Conservation (phyloP, 2,888 invertebrate species). For the Keiferia lycopersicella region DNA sequence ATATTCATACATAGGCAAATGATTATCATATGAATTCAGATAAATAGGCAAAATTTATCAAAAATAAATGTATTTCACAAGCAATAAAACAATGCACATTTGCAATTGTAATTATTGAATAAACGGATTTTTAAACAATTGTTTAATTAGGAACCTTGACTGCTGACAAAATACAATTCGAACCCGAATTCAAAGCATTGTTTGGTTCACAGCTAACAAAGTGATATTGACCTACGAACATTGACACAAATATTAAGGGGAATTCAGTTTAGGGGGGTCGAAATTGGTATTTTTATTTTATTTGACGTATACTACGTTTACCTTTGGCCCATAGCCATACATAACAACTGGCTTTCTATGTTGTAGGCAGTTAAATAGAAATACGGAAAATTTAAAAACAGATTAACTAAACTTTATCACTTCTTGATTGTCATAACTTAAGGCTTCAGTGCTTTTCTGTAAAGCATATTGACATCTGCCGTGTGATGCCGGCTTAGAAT, state of each 20-base stretch:
- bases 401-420: too few species aligned
- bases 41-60: not conserved
- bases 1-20: not conserved
- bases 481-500: too few species aligned
- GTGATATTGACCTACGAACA: not conserved
- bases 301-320: too few species aligned
- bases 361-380: too few species aligned
- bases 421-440: too few species aligned
- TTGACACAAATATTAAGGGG: conserved; percentile 7
- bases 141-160: conserved; percentile 23
- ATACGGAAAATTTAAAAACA: too few species aligned
- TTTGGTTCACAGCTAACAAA: not conserved
- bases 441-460: too few species aligned
- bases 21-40: not conserved
- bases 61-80: not conserved
- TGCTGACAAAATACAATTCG: conserved; percentile 20
- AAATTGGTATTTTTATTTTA: too few species aligned
- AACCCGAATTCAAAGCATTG: not conserved
- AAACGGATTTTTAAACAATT: not conserved
- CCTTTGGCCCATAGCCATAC: too few species aligned
- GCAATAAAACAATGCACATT: conserved; percentile 24
- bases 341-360: too few species aligned
- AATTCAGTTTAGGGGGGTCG: too few species aligned
- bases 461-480: too few species aligned
- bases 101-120: conserved; percentile 16